Base-by-base conservation (phyloP, 2,797 vertebrate genomes). In the Enteromius unitaeniatus region DNA sequence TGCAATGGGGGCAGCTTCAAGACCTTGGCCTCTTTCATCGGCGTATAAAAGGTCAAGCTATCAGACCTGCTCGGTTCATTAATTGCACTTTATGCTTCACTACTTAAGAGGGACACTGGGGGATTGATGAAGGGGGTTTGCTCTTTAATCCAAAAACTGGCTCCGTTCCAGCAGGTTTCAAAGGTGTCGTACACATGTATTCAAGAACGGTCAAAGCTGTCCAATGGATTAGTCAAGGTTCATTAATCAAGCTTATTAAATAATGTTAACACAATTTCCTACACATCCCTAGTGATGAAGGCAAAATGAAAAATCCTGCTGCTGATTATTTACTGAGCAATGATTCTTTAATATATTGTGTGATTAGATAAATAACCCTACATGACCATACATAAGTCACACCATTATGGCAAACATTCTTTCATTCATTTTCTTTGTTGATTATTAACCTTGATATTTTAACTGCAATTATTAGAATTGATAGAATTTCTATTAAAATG, bases 241-340 rank as follows among this genome's bases (percentile, higher is more conserved):
- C 60, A 68, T 60, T 76, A 67, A 68, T 76, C n/a, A 82, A n/a
- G 58, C 47, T 67, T 55, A 76, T 65, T 65, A 40, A 65, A 53
- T 65, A 75, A 53, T 15, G 47, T 73, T 53, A 51, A 82, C 58
- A 23, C 28, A 65, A 65, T 74, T 40, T 51, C 28, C 26, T 49
- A 47, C 42, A 82, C 26, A 40, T 49, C 5, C 58, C 37, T 65
- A 58, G 11, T 17, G 40, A 81, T 49, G 42, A 23, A 37, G 42
- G 26, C 6, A 21, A 51, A 75, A 65, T 75, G 0, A 82, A 37
- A 74, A 58, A 80, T n/a, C n/a, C 15, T 49, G 51, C 21, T 58
- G 11, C 73, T 75, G 21, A 75, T 75, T 55, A 55, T 75, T 75
- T 37, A 51, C 31, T 37, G 31, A 55, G 11, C 37, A 31, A 49